Evolutionary conservation across 1,140 invertebrate genomes (phyloP).

Genomic region (Caenorhabditis brenneri): DNA sequence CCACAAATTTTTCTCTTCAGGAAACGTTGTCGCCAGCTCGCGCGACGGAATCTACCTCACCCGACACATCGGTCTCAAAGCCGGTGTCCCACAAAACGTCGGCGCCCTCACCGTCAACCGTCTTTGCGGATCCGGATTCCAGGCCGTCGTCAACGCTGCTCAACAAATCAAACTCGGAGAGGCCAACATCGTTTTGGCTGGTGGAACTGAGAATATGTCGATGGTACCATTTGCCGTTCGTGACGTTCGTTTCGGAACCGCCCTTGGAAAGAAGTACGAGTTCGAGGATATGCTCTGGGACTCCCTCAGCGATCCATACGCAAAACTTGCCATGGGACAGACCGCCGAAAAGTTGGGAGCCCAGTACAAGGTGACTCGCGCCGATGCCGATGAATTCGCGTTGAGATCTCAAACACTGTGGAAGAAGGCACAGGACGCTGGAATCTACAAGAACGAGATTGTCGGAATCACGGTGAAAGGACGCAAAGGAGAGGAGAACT

Average conservation of each 20-base stretch:
- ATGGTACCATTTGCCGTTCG: conserved; percentile 83
- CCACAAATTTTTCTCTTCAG: conserved; percentile 46
- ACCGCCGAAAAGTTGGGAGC: conserved; percentile 96
- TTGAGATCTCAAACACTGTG: conserved; percentile 78
- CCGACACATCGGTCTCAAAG: conserved; percentile 83
- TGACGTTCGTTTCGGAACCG: conserved; percentile 87
- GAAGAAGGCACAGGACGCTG: conserved; percentile 77
- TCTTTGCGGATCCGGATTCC: conserved; percentile 89
- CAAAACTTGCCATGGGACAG: conserved; percentile 90
- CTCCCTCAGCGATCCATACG: conserved; percentile 86
- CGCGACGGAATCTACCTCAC: conserved; percentile 86
- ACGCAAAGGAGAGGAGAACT: conserved; percentile 79
- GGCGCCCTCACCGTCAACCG: conserved; percentile 74
- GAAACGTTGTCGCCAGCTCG: conserved; percentile 76
- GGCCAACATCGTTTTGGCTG: conserved; percentile 85
- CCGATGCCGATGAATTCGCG: conserved; percentile 88
- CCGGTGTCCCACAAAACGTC: conserved; percentile 78
- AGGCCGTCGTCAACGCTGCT: conserved; percentile 86
- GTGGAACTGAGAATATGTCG: conserved; percentile 94
- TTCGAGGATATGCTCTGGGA: conserved; percentile 91
- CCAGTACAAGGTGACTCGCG: conserved; percentile 83
- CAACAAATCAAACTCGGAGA: conserved; percentile 89
- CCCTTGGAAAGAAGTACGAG: conserved; percentile 79
- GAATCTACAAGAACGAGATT: conserved; percentile 88
- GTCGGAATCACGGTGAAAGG: conserved; percentile 83